Evolutionary conservation across 2,113 vertebrate species (phyloP).

Genomic region (Microtus oregoni): DNA sequence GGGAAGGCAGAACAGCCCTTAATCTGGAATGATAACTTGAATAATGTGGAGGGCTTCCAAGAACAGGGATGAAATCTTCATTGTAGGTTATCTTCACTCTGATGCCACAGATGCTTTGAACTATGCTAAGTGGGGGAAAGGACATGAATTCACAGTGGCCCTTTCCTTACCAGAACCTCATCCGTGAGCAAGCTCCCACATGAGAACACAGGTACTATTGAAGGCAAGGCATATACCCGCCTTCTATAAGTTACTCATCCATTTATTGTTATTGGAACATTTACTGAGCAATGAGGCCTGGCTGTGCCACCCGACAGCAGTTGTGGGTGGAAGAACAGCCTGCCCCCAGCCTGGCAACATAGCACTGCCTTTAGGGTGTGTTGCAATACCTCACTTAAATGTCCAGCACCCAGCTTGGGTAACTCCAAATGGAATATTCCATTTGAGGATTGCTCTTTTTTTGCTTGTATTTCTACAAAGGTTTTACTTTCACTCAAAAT

Average conservation of each 20-base stretch:
- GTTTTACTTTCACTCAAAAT: neutral
- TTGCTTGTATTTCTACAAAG: neutral
- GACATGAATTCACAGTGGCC: rapidly evolving
- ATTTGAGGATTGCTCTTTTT: neutral
- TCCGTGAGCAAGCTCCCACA: neutral
- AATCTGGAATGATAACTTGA: no score
- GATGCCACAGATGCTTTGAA: neutral
- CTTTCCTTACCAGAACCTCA: neutral
- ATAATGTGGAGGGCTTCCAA: no score
- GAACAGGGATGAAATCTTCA: no score
- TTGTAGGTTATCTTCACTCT: no score
- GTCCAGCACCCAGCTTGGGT: neutral
- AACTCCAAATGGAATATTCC: neutral
- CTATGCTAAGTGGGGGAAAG: neutral
- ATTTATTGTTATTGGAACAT: conserved; percentile 40
- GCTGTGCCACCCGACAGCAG: neutral
- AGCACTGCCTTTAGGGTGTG: neutral
- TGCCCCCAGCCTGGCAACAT: neutral
- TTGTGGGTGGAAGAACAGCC: conserved; percentile 7
- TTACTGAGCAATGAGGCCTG: neutral
- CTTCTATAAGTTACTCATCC: neutral
- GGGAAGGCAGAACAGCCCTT: neutral
- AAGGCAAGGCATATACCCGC: no score
- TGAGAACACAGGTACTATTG: neutral
- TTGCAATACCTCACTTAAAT: neutral